phyloP scores from a whole-genome alignment of 1,140 invertebrate species.

The Olivierus martensii region DNA sequence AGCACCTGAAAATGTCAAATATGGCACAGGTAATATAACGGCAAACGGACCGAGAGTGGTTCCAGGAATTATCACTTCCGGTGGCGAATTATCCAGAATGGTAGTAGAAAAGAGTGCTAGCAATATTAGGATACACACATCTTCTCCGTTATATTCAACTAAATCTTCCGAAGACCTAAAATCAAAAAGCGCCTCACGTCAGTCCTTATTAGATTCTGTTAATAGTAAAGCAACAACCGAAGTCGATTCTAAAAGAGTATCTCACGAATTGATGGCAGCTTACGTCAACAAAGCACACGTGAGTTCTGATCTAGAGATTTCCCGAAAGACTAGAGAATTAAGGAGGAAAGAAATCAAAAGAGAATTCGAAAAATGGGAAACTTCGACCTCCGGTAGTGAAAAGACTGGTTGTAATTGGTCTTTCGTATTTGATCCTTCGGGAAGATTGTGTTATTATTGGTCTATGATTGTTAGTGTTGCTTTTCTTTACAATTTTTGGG shows the following conservation, averaged over 20 bases:
- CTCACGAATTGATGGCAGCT: slow-evolving; percentile 37
- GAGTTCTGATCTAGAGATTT: slow-evolving; percentile 35
- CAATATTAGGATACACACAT: slow-evolving; percentile 11
- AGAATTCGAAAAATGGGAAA: slow-evolving; percentile 39
- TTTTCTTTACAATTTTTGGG: slow-evolving; percentile 98
- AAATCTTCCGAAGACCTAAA: slow-evolving; percentile 15
- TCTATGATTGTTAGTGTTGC: slow-evolving; percentile 93
- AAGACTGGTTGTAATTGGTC: slow-evolving; percentile 54
- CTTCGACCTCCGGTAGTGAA: slow-evolving; percentile 20
- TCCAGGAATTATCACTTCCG: slow-evolving; percentile 43
- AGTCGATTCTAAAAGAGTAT: slow-evolving; percentile 19
- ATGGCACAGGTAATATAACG: slow-evolving; percentile 35
- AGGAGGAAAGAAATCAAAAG: slow-evolving; percentile 47
- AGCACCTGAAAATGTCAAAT: slow-evolving; percentile 40
- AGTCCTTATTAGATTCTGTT: slow-evolving; percentile 34
- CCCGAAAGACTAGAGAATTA: slow-evolving; percentile 17
- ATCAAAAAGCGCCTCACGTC: slow-evolving; percentile 38
- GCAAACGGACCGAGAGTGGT: slow-evolving; percentile 49
- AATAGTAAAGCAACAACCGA: not conserved
- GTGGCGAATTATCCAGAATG: slow-evolving; percentile 14
- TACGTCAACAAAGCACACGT: slow-evolving; percentile 27
- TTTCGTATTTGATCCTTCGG: slow-evolving; percentile 51
- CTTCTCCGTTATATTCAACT: slow-evolving; percentile 14
- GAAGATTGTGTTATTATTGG: slow-evolving; percentile 87
- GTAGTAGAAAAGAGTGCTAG: slow-evolving; percentile 2